Evolutionary conservation across 2,888 invertebrate species (phyloP).

Genomic region (Selenia dentaria): DNA sequence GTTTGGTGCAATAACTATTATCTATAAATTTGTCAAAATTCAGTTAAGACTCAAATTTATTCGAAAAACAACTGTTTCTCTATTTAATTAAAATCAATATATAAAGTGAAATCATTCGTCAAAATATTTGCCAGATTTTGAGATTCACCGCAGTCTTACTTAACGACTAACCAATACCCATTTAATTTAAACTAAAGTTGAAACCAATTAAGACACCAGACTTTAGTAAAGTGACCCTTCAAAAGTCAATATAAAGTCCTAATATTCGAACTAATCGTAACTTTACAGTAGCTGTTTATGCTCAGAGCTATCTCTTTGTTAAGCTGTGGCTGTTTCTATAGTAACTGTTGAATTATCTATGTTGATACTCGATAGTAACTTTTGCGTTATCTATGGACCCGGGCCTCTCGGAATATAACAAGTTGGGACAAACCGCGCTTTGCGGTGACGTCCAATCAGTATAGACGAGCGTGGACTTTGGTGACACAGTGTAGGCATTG

Average conservation of each 20-base stretch:
- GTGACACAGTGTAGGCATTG: not conserved
- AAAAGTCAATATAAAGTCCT: constrained; percentile 2
- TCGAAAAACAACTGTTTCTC: no score
- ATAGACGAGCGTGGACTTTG: constrained; percentile 2
- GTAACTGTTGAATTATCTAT: constrained; percentile 1
- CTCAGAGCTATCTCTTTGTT: not conserved
- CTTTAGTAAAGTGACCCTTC: constrained; percentile 5
- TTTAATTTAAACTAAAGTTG: not conserved
- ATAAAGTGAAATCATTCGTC: no score
- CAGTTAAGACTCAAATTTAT: no score
- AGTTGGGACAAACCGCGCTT: constrained; percentile 25
- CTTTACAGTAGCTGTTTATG: constrained; percentile 2
- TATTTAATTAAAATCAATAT: no score
- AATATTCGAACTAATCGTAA: constrained; percentile 7
- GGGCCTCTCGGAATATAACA: constrained; percentile 18
- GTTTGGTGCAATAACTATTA: no score
- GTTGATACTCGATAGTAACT: not conserved
- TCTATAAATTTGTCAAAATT: no score
- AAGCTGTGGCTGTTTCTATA: no score
- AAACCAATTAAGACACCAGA: constrained; percentile 11
- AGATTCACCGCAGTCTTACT: not conserved
- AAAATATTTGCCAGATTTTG: no score
- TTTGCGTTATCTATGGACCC: not conserved
- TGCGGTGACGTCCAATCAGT: constrained; percentile 31
- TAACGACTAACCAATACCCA: not conserved